Evolutionary conservation across 2,797 vertebrate genomes (phyloP).

Genomic region (Chaetodon trifasciatus): DNA sequence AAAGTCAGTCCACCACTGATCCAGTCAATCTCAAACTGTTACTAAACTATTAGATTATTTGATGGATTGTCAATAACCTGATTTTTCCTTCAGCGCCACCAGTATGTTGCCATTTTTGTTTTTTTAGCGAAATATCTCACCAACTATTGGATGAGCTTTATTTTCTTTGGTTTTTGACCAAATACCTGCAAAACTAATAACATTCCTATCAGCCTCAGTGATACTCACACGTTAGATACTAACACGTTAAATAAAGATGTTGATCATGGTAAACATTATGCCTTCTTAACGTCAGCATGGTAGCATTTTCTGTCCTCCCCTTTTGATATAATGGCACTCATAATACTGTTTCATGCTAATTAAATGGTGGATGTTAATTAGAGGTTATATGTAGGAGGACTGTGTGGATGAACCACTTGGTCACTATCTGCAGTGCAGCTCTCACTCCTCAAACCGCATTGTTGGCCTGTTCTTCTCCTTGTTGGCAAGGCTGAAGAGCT

Average conservation of each 20-base stretch:
- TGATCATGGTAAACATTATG: neutral
- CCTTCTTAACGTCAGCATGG: neutral
- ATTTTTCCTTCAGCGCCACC: neutral
- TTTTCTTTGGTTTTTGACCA: neutral
- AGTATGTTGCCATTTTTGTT: neutral
- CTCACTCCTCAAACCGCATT: conserved; percentile 62
- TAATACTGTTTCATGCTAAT: neutral
- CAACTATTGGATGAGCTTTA: neutral
- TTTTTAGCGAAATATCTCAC: neutral
- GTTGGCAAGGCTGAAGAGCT: conserved; percentile 59
- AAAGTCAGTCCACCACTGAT: neutral
- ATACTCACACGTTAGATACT: no score
- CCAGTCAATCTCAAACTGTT: no score
- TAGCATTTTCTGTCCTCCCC: neutral
- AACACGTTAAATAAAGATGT: neutral
- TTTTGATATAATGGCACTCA: neutral
- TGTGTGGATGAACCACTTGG: conserved; percentile 50
- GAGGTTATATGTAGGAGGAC: conserved; percentile 30
- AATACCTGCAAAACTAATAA: neutral
- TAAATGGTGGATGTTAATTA: conserved; percentile 22
- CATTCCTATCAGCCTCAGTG: neutral
- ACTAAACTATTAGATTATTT: no score
- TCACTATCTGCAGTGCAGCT: conserved; percentile 77
- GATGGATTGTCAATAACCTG: neutral
- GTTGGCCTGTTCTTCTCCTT: conserved; percentile 61